Conservation (phyloP, 2,888 invertebrate genomes). For the Eumacrocentrus americanus region DNA sequence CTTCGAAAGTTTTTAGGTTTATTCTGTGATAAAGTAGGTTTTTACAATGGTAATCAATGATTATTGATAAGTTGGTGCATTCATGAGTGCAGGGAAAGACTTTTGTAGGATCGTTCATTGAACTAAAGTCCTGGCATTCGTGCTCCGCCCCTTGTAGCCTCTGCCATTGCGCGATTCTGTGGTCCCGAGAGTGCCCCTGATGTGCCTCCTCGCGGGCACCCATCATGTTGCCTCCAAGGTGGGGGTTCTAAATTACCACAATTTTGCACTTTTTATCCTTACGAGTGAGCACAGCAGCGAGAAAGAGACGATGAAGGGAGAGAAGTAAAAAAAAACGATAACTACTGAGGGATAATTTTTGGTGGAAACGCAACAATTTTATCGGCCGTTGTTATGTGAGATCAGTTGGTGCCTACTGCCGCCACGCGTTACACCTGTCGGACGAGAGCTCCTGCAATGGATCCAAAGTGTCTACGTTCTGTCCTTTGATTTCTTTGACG, state of each 20-base stretch:
- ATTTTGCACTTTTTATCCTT: conserved; percentile 59
- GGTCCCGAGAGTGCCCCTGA: conserved; percentile 14
- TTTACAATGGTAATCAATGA: not conserved
- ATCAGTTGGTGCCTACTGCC: conserved; percentile 60
- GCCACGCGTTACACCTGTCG: conserved; percentile 59
- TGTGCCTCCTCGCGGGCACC: conserved; percentile 16
- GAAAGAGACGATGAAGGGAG: conserved; percentile 9
- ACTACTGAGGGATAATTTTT: conserved; percentile 56
- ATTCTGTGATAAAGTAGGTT: too few relatives aligned
- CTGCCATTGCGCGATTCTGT: conserved; percentile 20
- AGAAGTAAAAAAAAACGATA: conserved; percentile 36
- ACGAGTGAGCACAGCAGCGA: conserved; percentile 7
- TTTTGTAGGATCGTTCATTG: not conserved
- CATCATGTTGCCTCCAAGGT: conserved; percentile 33
- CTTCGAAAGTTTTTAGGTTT: too few relatives aligned
- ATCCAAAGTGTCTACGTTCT: not conserved
- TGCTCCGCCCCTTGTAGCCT: conserved; percentile 20
- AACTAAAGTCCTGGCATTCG: conserved; percentile 1
- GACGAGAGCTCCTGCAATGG: conserved; percentile 21
- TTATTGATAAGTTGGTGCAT: too few relatives aligned
- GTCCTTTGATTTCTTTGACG: not conserved
- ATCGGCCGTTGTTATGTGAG: conserved; percentile 60
- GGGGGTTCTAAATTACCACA: conserved; percentile 59
- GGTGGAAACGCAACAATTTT: conserved; percentile 61
- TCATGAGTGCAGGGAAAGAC: too few relatives aligned